phyloP scores from a whole-genome alignment of 2,888 invertebrate genomes.

The Halictus ligatus region DNA sequence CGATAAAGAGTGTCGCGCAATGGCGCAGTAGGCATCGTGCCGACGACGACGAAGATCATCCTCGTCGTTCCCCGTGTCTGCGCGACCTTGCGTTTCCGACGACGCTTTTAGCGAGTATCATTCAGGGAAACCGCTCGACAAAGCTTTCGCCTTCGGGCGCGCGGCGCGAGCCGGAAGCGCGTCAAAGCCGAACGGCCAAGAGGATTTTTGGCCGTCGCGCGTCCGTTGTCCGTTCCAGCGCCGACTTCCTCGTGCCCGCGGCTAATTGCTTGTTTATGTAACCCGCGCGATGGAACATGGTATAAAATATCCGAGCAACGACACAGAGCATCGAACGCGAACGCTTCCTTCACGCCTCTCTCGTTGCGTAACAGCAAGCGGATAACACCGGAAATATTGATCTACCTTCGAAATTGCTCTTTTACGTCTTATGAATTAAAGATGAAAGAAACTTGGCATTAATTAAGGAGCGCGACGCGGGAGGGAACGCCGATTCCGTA shows the following conservation, averaged over 20 bases:
- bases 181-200: not conserved
- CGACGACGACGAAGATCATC: constrained; percentile 53
- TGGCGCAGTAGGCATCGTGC: constrained; percentile 75
- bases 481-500: constrained; percentile 4
- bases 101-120: constrained; percentile 45
- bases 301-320: constrained; percentile 31
- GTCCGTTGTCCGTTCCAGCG: not conserved
- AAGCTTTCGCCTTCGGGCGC: constrained; percentile 19
- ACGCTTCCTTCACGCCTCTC: constrained; percentile 25
- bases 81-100: constrained; percentile 48
- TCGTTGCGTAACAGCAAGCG: constrained; percentile 4
- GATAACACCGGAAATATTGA: constrained; percentile 14
- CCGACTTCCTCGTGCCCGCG: constrained; percentile 39
- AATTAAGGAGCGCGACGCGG: constrained; percentile 4
- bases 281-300: constrained; percentile 28
- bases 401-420: not conserved
- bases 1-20: constrained; percentile 34
- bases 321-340: constrained; percentile 17
- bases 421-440: constrained; percentile 27
- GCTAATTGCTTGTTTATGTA: constrained; percentile 55
- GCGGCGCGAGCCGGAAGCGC: constrained; percentile 26
- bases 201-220: constrained; percentile 9
- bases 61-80: constrained; percentile 41
- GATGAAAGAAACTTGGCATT: constrained; percentile 28
- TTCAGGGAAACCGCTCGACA: not conserved